These are phyloP conservation scores for Drosophila ambigua DNA, from an alignment of 1,140 invertebrate species.

Conservation along the genomic window DNA sequence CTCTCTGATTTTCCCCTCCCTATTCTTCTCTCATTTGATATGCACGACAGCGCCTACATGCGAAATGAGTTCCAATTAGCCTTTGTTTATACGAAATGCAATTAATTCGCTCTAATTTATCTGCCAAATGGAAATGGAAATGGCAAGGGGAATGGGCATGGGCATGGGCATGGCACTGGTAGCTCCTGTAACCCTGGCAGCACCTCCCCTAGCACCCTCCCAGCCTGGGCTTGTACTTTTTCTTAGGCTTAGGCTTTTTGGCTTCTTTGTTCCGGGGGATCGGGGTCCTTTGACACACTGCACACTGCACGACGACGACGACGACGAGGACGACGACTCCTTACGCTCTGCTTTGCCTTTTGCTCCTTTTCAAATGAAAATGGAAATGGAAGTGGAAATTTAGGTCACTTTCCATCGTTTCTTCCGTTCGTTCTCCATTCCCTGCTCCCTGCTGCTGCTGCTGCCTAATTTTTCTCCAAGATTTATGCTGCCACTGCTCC, in stretches of 20 bases:
- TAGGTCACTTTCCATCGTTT: constrained; percentile 58
- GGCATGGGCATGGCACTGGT: constrained; percentile 53
- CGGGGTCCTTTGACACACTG: too few relatives aligned
- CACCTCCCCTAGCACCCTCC: neutral
- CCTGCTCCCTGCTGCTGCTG: constrained; percentile 3
- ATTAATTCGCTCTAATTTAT: constrained; percentile 83
- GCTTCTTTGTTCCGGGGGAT: constrained; percentile 7
- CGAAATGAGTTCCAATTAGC: constrained; percentile 81
- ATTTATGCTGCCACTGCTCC: constrained; percentile 49
- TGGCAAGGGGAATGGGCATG: constrained; percentile 31
- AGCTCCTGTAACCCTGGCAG: neutral
- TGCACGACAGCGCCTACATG: constrained; percentile 71
- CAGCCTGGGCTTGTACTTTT: constrained; percentile 17
- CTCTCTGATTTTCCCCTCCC: constrained; percentile 1
- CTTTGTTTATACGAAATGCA: constrained; percentile 79
- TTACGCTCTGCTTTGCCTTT: constrained; percentile 29
- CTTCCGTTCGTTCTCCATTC: constrained; percentile 10
- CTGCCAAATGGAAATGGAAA: constrained; percentile 61
- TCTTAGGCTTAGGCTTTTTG: constrained; percentile 25
- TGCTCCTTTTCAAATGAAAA: constrained; percentile 62
- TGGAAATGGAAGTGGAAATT: constrained; percentile 49
- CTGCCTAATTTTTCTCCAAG: constrained; percentile 56
- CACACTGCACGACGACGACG: too few relatives aligned
- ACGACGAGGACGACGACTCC: constrained; percentile 9
- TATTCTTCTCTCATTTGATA: constrained; percentile 62